phyloP scores from a whole-genome alignment of 2,113 vertebrate genomes.

The Chlorodrepanis virens region DNA sequence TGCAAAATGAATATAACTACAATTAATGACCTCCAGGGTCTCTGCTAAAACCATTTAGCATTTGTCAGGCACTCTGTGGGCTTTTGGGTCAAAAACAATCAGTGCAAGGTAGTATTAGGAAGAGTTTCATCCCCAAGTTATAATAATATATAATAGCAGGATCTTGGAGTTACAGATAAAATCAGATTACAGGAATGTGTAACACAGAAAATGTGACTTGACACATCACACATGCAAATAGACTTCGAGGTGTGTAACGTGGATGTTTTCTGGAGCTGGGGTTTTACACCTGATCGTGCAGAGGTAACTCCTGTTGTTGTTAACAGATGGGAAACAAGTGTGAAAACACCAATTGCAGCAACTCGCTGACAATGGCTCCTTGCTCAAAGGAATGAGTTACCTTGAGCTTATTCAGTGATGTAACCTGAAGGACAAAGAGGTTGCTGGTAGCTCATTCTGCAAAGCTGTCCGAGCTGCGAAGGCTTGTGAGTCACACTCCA shows the following conservation, averaged over 20 bases:
- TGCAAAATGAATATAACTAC: constrained; percentile 21
- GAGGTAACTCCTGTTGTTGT: neutral
- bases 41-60: constrained; percentile 28
- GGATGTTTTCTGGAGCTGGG: neutral
- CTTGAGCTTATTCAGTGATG: neutral
- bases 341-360: neutral
- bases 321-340: neutral
- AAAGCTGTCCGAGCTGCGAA: neutral
- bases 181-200: neutral
- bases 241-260: neutral
- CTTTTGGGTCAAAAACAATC: constrained; percentile 30
- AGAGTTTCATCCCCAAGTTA: constrained; percentile 24
- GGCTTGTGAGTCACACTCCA: constrained; percentile 41
- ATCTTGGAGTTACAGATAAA: neutral
- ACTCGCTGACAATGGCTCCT: neutral
- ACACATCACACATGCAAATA: neutral
- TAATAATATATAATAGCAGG: constrained; percentile 5
- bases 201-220: neutral
- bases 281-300: neutral
- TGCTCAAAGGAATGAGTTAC: neutral
- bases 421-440: neutral
- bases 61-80: constrained; percentile 27
- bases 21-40: constrained; percentile 37
- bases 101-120: constrained; percentile 33
- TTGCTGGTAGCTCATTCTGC: neutral